Evolutionary conservation across 2,797 vertebrate genomes (phyloP), one percentile per base, ranked within the genome.

Genomic region (Halcyon smyrnensis): DNA sequence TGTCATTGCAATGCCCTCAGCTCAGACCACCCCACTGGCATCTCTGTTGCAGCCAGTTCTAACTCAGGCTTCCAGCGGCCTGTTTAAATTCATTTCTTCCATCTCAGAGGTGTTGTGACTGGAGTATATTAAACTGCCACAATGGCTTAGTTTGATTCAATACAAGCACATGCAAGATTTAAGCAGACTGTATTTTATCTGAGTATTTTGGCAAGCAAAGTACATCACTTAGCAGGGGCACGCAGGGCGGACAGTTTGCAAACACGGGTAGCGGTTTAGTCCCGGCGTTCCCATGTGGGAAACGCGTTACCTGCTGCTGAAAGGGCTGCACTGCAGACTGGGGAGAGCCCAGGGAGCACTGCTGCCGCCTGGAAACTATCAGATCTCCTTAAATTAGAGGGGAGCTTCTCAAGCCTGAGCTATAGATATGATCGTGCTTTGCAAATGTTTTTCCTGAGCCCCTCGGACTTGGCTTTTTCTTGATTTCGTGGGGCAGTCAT

Each of bases 121-220:
- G 78, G 79, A 96, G 93, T 68, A 2, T 67, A 93, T 95, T 92
- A 90, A 95, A 69, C 70, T 97, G 96, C 84, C 95, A 97, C 48
- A 2, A 25, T 0, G 63, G 83, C 73, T 96, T 93, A 92, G 88
- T 84, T 54, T 60, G 90, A 93, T 70, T 69, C 86, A 10, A 19
- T 20, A 62, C 25, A 28, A 89, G 85, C 85, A 5, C 90, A 81
- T 68, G 34, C 73, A 94, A 93, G 93, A 97, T 97, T 97, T 54
- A 97, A 94, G 81, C 76, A 36, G 96, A 3, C 50, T 17, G 65
- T 54, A 12, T 84, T 86, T 78, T 45, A 80, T 17, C 50, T 17
- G 1, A 64, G 87, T 12, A 24, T 88, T 89, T 77, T 13, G 75
- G 94, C 77, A 65, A 82, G 92, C 43, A 17, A 28, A 63, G 69